phyloP scores from a whole-genome alignment of 2,797 vertebrate species.

The Apogon hyalosoma region DNA sequence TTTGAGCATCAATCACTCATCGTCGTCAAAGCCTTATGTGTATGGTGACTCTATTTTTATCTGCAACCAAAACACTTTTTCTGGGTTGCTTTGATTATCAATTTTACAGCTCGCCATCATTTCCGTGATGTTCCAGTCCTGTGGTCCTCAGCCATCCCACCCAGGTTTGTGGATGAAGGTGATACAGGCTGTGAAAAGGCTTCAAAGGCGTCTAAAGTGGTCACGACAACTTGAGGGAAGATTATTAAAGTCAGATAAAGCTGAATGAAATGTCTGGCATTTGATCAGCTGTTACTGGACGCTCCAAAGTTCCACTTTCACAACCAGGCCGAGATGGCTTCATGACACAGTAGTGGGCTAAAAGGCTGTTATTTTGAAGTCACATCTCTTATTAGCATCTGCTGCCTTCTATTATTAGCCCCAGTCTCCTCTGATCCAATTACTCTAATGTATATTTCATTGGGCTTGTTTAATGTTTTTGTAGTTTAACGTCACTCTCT shows the following conservation, averaged over 20 bases:
- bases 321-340: not conserved
- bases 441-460: conserved; percentile 83
- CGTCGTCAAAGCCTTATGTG: conserved; percentile 60
- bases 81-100: conserved; percentile 54
- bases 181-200: not conserved
- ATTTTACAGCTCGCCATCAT: conserved; percentile 27
- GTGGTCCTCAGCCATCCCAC: conserved; percentile 39
- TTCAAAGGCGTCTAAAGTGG: conserved; percentile 20
- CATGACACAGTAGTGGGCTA: too few species aligned
- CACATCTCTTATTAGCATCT: conserved; percentile 54
- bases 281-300: too few species aligned
- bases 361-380: conserved; percentile 33
- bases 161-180: not conserved
- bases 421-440: conserved; percentile 68
- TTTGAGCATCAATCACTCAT: conserved; percentile 78
- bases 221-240: conserved; percentile 1
- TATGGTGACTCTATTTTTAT: conserved; percentile 69
- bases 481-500: conserved; percentile 68
- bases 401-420: conserved; percentile 51
- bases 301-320: not conserved
- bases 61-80: conserved; percentile 56
- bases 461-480: conserved; percentile 76
- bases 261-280: too few species aligned
- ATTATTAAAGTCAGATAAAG: not conserved
- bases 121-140: conserved; percentile 19